Conservation (phyloP, 2,113 vertebrate species). For the Maccullochella peelii region DNA sequence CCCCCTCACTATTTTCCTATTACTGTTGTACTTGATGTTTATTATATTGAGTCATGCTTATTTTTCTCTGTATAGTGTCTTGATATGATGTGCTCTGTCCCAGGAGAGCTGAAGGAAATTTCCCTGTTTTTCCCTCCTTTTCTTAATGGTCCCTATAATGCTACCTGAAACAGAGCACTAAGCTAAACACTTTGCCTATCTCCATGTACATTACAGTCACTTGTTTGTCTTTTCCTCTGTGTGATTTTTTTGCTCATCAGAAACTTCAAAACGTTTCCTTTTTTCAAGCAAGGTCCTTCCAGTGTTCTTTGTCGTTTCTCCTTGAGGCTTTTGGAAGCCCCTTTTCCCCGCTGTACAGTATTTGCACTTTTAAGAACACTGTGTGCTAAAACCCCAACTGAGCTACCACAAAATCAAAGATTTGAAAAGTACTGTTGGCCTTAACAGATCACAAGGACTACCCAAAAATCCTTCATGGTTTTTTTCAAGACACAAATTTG, state of each 20-base stretch:
- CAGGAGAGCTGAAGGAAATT: conserved; percentile 30
- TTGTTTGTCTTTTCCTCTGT: conserved; percentile 12
- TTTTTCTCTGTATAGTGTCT: conserved; percentile 20
- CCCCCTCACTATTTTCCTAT: conserved; percentile 29
- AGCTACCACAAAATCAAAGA: not conserved
- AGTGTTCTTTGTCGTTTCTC: conserved; percentile 7
- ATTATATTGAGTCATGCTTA: conserved; percentile 32
- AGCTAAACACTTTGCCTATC: conserved; percentile 11
- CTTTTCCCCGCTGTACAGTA: not conserved
- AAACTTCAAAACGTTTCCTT: not conserved
- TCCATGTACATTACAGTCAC: conserved; percentile 2
- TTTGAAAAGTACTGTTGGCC: not conserved
- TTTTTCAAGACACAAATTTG: not conserved
- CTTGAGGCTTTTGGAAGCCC: conserved; percentile 15
- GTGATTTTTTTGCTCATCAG: conserved; percentile 14
- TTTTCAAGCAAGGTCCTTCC: not conserved
- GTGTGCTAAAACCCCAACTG: not conserved
- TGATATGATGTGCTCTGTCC: conserved; percentile 28
- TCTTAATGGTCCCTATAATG: not conserved
- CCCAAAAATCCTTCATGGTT: not conserved
- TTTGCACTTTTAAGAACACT: conserved; percentile 20
- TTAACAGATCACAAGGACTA: not conserved
- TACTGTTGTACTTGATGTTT: conserved; percentile 20
- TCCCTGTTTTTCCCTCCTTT: not conserved
- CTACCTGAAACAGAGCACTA: not conserved